A percentile compares a stretch with the other conserved stretches of the same genome.
These are phyloP conservation scores for Sclerodermus sp. DNA, from an alignment of 2,888 invertebrate genomes.

Conservation along the genomic window DNA sequence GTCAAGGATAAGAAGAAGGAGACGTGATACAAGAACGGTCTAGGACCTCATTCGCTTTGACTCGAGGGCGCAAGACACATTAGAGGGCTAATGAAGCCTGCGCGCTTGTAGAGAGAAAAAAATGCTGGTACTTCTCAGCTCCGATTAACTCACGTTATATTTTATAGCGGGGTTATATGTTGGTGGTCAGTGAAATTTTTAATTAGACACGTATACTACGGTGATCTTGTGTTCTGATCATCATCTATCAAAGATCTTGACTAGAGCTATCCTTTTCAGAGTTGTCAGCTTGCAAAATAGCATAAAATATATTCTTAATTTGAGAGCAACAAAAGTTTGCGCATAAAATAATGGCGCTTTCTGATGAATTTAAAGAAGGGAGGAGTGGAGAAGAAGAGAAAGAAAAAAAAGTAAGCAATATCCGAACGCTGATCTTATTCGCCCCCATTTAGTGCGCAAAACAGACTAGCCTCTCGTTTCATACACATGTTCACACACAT, in stretches of 20 bases:
- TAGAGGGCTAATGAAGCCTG: conserved; percentile 49
- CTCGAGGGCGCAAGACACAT: conserved; percentile 43
- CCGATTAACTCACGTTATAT: conserved; percentile 45
- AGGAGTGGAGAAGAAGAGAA: too few relatives aligned
- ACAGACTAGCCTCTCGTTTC: too few relatives aligned
- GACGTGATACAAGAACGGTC: conserved; percentile 25
- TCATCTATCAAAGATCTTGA: conserved; percentile 30
- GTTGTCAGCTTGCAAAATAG: background rate
- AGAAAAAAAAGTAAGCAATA: too few relatives aligned
- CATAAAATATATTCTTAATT: too few relatives aligned
- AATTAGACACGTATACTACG: conserved; percentile 33
- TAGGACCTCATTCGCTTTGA: conserved; percentile 26
- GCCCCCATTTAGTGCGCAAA: too few relatives aligned
- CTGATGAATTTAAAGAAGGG: too few relatives aligned
- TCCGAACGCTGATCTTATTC: too few relatives aligned
- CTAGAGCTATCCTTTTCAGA: conserved; percentile 20
- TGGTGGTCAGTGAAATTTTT: conserved; percentile 30
- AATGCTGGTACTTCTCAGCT: conserved; percentile 16
- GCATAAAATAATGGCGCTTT: too few relatives aligned
- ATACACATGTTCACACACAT: conserved; percentile 9
- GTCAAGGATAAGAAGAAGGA: conserved; percentile 16
- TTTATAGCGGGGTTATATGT: conserved; percentile 21
- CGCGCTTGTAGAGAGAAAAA: conserved; percentile 15
- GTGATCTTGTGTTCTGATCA: conserved; percentile 1
- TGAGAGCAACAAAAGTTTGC: too few relatives aligned